Evolutionary conservation across 2,113 vertebrate genomes (phyloP).

Genomic region (Hymenochirus boettgeri): DNA sequence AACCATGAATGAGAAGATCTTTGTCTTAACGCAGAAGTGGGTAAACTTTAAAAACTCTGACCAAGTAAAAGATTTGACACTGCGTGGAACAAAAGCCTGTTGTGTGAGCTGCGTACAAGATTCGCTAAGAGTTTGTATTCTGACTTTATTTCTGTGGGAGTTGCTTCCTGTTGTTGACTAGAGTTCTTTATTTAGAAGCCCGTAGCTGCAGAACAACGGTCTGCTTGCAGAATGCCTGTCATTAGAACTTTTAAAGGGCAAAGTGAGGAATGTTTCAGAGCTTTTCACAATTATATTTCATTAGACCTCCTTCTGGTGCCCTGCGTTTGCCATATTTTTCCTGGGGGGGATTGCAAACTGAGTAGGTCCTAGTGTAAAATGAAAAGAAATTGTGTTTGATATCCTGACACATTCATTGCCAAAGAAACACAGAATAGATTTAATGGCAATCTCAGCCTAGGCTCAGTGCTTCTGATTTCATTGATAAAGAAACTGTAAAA

Average conservation of each 20-base stretch:
- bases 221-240: conserved; percentile 55
- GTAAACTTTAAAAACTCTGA: background rate
- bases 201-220: conserved; percentile 78
- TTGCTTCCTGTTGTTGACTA: conserved; percentile 99
- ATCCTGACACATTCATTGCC: background rate
- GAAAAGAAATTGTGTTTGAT: background rate
- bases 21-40: conserved; percentile 17
- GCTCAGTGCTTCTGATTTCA: background rate
- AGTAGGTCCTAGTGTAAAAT: background rate
- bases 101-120: conserved; percentile 82
- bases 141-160: conserved; percentile 91
- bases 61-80: conserved; percentile 50
- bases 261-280: conserved; percentile 53
- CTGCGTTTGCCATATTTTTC: conserved; percentile 2
- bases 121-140: conserved; percentile 83
- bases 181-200: conserved; percentile 98
- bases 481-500: no score
- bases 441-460: conserved; percentile 30
- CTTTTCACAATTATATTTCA: conserved; percentile 48
- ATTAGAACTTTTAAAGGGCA: conserved; percentile 59
- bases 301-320: conserved; percentile 43
- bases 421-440: background rate
- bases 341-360: background rate
- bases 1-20: conserved; percentile 22
- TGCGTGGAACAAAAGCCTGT: conserved; percentile 73